Evolutionary conservation across 2,888 invertebrate genomes (phyloP).

Genomic region (Perizoma affinitatum): DNA sequence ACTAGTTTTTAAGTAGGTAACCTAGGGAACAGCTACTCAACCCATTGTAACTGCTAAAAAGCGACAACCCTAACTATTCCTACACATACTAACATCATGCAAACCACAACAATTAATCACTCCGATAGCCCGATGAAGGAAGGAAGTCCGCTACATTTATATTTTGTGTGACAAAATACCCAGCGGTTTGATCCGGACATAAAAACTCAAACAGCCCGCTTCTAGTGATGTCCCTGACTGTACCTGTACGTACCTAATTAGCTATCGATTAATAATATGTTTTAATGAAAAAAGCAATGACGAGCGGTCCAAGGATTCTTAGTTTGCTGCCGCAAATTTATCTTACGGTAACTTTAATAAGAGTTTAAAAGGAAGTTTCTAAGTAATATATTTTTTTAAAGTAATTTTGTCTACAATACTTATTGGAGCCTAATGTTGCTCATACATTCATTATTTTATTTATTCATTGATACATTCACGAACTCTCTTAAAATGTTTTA

Average conservation of each 20-base stretch:
- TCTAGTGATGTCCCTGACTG: conserved; percentile 43
- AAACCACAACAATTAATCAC: conserved; percentile 75
- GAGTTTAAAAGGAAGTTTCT: too few species aligned
- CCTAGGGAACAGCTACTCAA: neutral
- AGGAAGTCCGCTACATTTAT: conserved; percentile 82
- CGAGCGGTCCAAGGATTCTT: too few species aligned
- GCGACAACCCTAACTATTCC: neutral
- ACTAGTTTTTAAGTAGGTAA: neutral
- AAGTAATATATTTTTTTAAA: too few species aligned
- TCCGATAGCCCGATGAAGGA: conserved; percentile 82
- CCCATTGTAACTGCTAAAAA: neutral
- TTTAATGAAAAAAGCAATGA: neutral
- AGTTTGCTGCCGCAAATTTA: too few species aligned
- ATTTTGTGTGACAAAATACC: conserved; percentile 84
- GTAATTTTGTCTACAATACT: too few species aligned
- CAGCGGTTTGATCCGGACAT: conserved; percentile 81
- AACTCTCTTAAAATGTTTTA: too few species aligned
- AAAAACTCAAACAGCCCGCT: conserved; percentile 77
- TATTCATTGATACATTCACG: too few species aligned
- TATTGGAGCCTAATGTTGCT: too few species aligned
- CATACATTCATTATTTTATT: too few species aligned
- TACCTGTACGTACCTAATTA: neutral
- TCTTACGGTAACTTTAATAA: too few species aligned
- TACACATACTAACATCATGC: neutral
- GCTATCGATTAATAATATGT: conserved; percentile 25